A percentile compares a stretch with the other conserved stretches of the same genome.
Evolutionary conservation across 2,113 vertebrate genomes (phyloP).

Genomic region (Argyrosomus japonicus): DNA sequence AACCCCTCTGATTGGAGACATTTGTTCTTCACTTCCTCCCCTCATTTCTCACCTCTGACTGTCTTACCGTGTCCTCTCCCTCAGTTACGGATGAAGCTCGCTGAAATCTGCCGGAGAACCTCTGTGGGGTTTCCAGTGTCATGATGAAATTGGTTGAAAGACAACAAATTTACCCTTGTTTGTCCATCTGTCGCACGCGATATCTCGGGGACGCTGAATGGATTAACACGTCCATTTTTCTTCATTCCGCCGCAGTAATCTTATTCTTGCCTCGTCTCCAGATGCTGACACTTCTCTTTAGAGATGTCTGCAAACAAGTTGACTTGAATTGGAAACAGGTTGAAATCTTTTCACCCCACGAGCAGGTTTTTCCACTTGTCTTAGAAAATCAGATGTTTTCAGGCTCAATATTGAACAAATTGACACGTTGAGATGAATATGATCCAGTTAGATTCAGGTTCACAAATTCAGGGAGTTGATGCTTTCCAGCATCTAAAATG

Average conservation of each 20-base stretch:
- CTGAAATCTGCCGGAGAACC: slow-evolving; percentile 3
- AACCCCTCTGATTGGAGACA: no score
- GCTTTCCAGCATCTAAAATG: slow-evolving; percentile 45
- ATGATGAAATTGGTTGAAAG: slow-evolving; percentile 74
- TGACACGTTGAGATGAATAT: slow-evolving; percentile 22
- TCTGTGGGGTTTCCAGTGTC: slow-evolving; percentile 39
- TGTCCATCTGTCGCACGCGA: slow-evolving; percentile 63
- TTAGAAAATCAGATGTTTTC: not conserved
- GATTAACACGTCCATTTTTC: slow-evolving; percentile 58
- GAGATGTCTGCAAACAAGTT: slow-evolving; percentile 10
- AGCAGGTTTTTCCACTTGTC: not conserved
- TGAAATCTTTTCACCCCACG: slow-evolving; percentile 37
- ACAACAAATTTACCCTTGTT: slow-evolving; percentile 64
- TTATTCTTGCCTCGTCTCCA: slow-evolving; percentile 8
- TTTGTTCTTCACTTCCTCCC: not conserved
- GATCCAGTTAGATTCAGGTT: slow-evolving; percentile 16
- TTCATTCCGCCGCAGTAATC: not conserved
- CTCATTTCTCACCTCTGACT: not conserved
- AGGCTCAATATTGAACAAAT: not conserved
- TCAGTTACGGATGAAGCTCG: not conserved
- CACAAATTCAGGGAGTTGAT: slow-evolving; percentile 38
- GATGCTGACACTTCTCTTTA: slow-evolving; percentile 26
- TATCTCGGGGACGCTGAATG: slow-evolving; percentile 46
- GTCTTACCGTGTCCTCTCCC: slow-evolving; percentile 1
- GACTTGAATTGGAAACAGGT: slow-evolving; percentile 35